Evolutionary conservation across 2,888 invertebrate genomes (phyloP).

Genomic region (Orthosia gothica): DNA sequence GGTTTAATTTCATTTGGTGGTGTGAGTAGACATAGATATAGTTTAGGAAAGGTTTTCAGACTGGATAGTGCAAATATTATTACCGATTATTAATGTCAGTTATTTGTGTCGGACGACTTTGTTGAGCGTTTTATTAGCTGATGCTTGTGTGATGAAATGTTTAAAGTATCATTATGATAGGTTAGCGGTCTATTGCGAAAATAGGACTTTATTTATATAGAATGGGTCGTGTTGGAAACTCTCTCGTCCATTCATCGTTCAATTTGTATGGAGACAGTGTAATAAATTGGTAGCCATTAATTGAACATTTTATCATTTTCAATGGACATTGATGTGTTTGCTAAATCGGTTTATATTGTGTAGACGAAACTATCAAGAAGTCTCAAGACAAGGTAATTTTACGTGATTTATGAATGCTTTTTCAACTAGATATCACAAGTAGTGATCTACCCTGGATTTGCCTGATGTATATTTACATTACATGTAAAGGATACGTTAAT

Average conservation of each 20-base stretch:
- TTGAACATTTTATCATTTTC: background rate
- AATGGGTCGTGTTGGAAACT: slow-evolving; percentile 11
- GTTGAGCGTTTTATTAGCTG: slow-evolving; percentile 53
- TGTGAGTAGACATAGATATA: slow-evolving; percentile 20
- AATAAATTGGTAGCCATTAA: background rate
- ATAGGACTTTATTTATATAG: slow-evolving; percentile 33
- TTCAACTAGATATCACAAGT: background rate
- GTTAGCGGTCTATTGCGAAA: slow-evolving; percentile 39
- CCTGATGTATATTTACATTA: too few species aligned
- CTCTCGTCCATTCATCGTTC: slow-evolving; percentile 9
- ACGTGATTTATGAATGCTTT: background rate
- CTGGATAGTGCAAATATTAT: slow-evolving; percentile 44
- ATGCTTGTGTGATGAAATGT: slow-evolving; percentile 40
- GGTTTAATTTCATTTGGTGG: slow-evolving; percentile 3
- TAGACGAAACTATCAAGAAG: background rate
- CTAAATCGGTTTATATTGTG: background rate
- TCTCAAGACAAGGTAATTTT: background rate
- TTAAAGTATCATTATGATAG: slow-evolving; percentile 49
- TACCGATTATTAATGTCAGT: slow-evolving; percentile 46
- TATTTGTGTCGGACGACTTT: slow-evolving; percentile 52
- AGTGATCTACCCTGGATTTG: background rate
- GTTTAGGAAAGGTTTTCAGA: slow-evolving; percentile 15
- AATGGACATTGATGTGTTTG: background rate
- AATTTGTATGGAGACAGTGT: slow-evolving; percentile 5
- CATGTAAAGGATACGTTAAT: too few species aligned